Evolutionary conservation across 2,797 vertebrate species (phyloP), one percentile per base, ranked within the genome.

Genomic region (Tokudaia tokunoshimensis): DNA sequence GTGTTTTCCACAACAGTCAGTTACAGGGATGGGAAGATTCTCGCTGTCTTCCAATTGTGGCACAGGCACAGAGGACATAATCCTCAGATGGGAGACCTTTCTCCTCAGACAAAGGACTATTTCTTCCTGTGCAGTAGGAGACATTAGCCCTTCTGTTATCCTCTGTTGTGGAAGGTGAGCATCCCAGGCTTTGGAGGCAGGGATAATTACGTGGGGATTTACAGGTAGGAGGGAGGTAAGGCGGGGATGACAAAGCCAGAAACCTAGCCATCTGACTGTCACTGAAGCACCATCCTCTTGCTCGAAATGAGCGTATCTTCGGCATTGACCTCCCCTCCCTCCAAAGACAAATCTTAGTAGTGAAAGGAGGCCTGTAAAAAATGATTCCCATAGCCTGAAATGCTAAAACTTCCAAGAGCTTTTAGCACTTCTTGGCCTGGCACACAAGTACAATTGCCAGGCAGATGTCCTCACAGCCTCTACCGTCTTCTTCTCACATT

Each of bases 121-220:
- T 96, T 97, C 92, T 97, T 84, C 93, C 76, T 85, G 89, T 96
- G 98, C 4, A 44, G 92, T 20, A 22, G 94, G 91, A 97, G 97
- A 96, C 95, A 93, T 92, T 97, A 97, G 95, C 91, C 94, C 95
- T 94, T 89, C 91, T 95, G 92, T 97, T 87, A 97, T 95, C 95
- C 91, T 88, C 81, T 97, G 94, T 96, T 95, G 78, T 89, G 93
- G 96, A 97, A 95, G 97, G 97, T 95, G 94, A 95, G 93, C 97
- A 84, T 97, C 75, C 92, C 92, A 95, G 97, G 92, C 89, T 97
- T 96, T 80, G 0, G 95, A 85, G 92, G 93, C 88, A 88, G 85
- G 92, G 96, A 94, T 97, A 98, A 98, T 98, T 96, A 97, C 70
- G 93, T 94, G 67, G 86, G 96, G 97, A 97, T 98, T 97, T 98